These are phyloP conservation scores for Pogonomyrmex californicus DNA, from an alignment of 1,140 invertebrate species.

Conservation along the genomic window DNA sequence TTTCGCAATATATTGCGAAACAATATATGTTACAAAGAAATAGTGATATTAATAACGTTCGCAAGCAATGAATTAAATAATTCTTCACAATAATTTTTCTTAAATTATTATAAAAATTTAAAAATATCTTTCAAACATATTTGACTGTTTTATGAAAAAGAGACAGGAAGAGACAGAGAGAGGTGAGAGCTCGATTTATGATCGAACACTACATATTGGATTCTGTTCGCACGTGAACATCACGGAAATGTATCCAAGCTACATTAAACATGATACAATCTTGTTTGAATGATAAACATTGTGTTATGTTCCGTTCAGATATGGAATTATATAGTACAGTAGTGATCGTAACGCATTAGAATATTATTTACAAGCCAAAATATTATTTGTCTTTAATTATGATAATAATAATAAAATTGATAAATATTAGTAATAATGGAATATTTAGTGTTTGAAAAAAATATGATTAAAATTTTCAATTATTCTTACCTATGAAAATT, in stretches of 20 bases:
- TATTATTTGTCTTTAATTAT: background rate
- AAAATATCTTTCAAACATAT: background rate
- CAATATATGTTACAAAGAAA: background rate
- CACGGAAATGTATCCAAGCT: background rate
- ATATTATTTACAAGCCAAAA: background rate
- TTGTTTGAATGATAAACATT: conserved; percentile 32
- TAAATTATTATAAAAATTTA: conserved; percentile 12
- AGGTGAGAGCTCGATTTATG: conserved; percentile 5
- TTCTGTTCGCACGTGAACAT: background rate
- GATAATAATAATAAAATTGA: background rate
- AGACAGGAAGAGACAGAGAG: background rate
- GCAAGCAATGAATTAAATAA: background rate
- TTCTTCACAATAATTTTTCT: background rate
- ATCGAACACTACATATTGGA: conserved; percentile 18
- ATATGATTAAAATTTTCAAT: background rate
- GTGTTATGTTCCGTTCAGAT: background rate
- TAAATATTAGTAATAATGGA: background rate
- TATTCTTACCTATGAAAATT: background rate
- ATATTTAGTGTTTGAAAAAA: background rate
- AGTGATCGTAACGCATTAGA: background rate
- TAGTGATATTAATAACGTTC: background rate
- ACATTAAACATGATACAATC: conserved; percentile 29
- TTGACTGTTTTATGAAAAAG: background rate
- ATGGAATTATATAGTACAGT: background rate
- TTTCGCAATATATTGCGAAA: background rate